Evolutionary conservation across 2,888 invertebrate genomes (phyloP).

Genomic region (Tenodera sinensis): DNA sequence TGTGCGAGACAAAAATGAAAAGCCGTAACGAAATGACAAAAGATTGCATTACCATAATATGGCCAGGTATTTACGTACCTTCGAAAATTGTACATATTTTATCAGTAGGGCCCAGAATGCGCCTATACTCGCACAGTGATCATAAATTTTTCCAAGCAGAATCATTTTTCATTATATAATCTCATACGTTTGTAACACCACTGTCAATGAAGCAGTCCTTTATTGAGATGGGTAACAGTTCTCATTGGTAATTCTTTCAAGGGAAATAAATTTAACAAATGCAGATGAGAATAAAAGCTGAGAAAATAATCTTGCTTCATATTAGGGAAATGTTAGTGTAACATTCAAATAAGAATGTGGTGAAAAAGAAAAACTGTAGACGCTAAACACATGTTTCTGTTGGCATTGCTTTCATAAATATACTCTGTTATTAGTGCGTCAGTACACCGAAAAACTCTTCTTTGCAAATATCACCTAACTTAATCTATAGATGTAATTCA

Average conservation of each 20-base stretch:
- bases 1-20: not conserved
- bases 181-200: not conserved
- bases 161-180: not conserved
- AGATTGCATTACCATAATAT: not conserved
- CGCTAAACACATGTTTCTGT: no score
- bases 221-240: not conserved
- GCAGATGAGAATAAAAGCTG: no score
- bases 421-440: no score
- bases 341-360: no score
- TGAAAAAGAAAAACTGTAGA: no score
- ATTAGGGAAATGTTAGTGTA: no score
- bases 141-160: not conserved
- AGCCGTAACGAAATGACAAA: not conserved
- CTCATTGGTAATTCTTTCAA: not conserved
- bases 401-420: no score
- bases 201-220: not conserved
- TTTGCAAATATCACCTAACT: no score
- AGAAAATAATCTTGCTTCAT: not conserved
- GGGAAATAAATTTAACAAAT: not conserved
- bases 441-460: no score
- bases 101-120: not conserved
- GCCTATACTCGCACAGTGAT: not conserved
- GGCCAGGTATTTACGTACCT: not conserved
- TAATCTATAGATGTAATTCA: no score
- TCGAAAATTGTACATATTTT: not conserved